Evolutionary conservation across 2,888 invertebrate genomes (phyloP), one percentile per base, ranked within the genome.

Genomic region (Papilio elwesi): DNA sequence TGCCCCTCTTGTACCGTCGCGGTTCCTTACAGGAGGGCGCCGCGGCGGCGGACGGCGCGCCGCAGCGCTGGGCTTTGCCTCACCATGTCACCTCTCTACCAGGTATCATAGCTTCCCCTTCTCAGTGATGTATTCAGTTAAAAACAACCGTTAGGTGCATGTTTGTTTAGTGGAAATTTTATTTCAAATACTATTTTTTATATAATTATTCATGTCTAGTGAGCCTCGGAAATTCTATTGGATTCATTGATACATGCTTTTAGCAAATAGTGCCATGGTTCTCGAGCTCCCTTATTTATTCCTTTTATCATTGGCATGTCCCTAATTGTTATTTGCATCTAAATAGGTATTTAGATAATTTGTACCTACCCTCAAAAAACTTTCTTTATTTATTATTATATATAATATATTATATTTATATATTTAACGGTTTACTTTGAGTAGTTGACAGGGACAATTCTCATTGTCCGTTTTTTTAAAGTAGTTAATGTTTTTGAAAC

Each of bases 31-130:
- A 92, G 93, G 93, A 92, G 79, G 78, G 81, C 74, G 78, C 78
- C 65, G 79, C 76, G 78, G 84, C 82, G 67, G 81, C 76, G 62
- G 74, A 93, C 93, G 76, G 87, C 90, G 84, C 90, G 55, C 88
- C 93, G 59, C 93, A 93, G 77, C 92, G 94, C 74, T 94, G 94
- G 94, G 91, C 92, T 52, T 82, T 95, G 75, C 95, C 95, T 79
- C 95, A 95, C 75, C 95, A 94, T 84, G 94, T 95, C 75, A 95
- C 95, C 57, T 95, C 95, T 12, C 85, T 95, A 76, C 95, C 95
- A 78, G 95, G 95, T 95, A 76, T 71, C 63, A 10, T 12, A 15
- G 59, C 43, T 62, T 43, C 9, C 1, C n/a, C 38, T 59, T 15
- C 38, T 59, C 38, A n/a, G 11, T 16, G 8, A 53, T 57, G 8